Evolutionary conservation across 2,113 vertebrate genomes (phyloP).

Genomic region (Anguilla japonica): DNA sequence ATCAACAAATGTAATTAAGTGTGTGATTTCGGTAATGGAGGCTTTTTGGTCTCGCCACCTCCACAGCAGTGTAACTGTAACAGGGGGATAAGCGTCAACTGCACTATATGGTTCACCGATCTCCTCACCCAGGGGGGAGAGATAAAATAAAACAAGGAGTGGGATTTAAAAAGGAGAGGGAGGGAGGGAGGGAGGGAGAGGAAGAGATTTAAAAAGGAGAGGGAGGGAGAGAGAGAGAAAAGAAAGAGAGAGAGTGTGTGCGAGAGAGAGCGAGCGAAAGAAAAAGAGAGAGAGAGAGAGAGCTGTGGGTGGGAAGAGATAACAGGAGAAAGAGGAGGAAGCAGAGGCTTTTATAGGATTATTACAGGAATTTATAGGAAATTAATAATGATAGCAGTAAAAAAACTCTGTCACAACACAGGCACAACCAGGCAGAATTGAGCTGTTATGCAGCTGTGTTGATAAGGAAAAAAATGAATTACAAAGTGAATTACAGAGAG

Average conservation of each 20-base stretch:
- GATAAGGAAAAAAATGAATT: no score
- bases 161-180: background rate
- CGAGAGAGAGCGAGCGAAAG: background rate
- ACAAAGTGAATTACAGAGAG: no score
- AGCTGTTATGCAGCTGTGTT: no score
- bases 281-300: background rate
- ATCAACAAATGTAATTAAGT: background rate
- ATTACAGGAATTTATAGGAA: no score
- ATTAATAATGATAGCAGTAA: no score
- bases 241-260: no score
- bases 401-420: no score
- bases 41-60: background rate
- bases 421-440: no score
- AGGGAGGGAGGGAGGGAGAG: background rate
- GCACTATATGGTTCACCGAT: background rate
- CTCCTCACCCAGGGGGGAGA: background rate
- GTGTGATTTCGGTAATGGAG: background rate
- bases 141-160: background rate
- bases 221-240: background rate
- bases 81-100: background rate
- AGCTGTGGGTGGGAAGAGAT: background rate
- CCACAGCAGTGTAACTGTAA: background rate
- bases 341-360: background rate
- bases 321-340: background rate
- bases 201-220: background rate